Conservation (phyloP, 2,113 vertebrate species). For the Sylvia atricapilla region DNA sequence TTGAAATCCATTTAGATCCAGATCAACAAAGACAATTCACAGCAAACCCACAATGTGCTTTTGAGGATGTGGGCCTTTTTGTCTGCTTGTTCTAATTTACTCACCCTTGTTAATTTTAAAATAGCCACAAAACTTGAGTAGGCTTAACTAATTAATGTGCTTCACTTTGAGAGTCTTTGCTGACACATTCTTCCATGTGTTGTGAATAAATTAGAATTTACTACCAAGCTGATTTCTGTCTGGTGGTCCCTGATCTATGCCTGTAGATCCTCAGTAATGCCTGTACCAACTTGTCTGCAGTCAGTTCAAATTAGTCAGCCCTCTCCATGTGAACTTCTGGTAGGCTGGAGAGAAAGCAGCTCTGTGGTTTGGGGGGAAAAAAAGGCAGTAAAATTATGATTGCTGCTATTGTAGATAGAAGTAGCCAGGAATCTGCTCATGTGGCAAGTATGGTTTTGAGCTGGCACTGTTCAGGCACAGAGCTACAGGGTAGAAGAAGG, state of each 20-base stretch:
- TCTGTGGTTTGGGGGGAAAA: not conserved
- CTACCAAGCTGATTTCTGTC: not conserved
- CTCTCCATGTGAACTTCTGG: not conserved
- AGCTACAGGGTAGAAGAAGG: not conserved
- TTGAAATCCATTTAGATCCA: slow-evolving; percentile 43
- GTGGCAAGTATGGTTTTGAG: not conserved
- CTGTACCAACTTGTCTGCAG: not conserved
- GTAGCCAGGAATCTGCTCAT: not conserved
- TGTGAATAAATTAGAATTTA: slow-evolving; percentile 10
- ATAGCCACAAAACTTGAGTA: slow-evolving; percentile 45
- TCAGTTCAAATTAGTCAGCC: not conserved
- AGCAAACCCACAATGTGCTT: not conserved
- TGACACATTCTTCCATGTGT: not conserved
- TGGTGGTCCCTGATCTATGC: not conserved
- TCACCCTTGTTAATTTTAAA: slow-evolving; percentile 41
- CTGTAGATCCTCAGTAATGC: not conserved
- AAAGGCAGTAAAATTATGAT: not conserved
- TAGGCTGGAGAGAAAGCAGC: not conserved
- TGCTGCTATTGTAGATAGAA: not conserved
- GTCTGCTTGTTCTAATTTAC: slow-evolving; percentile 25
- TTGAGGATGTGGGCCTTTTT: slow-evolving; percentile 19
- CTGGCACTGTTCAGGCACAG: not conserved
- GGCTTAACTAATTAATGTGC: slow-evolving; percentile 14
- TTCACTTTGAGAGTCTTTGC: slow-evolving; percentile 14
- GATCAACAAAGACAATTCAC: slow-evolving; percentile 18